Base-by-base conservation (phyloP, 1,140 invertebrate species). In the Macrosteles quadrilineatus region DNA sequence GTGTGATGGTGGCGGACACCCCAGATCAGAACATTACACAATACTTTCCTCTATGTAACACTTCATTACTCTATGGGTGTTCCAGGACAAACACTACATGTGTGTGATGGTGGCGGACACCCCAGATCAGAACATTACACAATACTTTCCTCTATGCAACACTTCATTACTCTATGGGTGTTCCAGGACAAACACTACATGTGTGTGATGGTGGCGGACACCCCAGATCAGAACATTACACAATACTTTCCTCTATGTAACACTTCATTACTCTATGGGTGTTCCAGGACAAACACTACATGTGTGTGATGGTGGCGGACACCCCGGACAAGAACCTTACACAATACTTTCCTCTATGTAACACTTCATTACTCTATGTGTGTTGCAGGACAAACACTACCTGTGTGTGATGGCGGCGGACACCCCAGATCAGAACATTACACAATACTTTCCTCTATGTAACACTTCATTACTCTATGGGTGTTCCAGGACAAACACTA, bases 231-330 rank as follows among this genome's bases (percentile, higher is more conserved):
- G 81, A 96, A 98, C 82, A 83, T 98, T 11, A 89, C 89, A 14
- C 95, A 96, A 81, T 97, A 93, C 82, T 98, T 98, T 82, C 87
- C 91, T n/a, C 81, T 94, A 50, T 97, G 94, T 81, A 98, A 97
- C 82, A 95, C 98, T 78, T 98, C 98, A 77, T 98, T 98, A 76
- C 96, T 98, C 80, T 14, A 36, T 6, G 32, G 32, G 70, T 78
- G 69, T 83, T 86, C 75, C 84, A 97, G 95, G 93, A 97, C 81
- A 96, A 96, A 78, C 91, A 97, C 80, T 98, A 98, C 81, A 83
- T 98, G 21, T 98, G 95, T 80, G 94, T 98, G 63, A 87, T 93
- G 84, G 96, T 95, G 11, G 92, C 94, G 12, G 96, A 98, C 80
- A 92, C 90, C 14, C 93, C 95, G 0, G 90, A 94, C 77, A 95